Conservation (phyloP, 2,797 vertebrate species). For the Protonibea diacanthus region DNA sequence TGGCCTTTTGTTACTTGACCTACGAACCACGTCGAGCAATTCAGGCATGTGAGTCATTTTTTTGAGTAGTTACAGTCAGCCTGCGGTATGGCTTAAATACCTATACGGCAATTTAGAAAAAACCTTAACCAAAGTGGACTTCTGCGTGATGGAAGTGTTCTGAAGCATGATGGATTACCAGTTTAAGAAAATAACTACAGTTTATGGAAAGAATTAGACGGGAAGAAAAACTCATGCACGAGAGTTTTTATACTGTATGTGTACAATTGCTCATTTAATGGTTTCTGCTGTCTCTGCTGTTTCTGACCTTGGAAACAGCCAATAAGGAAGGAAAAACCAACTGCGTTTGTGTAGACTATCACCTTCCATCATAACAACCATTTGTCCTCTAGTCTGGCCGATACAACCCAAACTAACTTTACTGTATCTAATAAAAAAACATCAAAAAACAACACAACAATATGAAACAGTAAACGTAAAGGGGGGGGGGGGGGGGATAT, state of each 20-base stretch:
- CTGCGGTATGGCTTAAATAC: neutral
- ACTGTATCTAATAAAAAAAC: neutral
- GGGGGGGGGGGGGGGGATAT: neutral
- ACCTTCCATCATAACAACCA: constrained; percentile 52
- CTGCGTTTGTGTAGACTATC: constrained; percentile 43
- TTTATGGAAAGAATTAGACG: constrained; percentile 41
- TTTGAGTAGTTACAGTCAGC: constrained; percentile 17
- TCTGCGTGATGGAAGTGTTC: neutral
- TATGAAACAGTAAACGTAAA: neutral
- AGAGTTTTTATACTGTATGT: constrained; percentile 25
- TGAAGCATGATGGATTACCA: constrained; percentile 59
- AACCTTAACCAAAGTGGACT: neutral
- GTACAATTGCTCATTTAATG: constrained; percentile 56
- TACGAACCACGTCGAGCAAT: constrained; percentile 24
- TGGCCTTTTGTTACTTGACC: constrained; percentile 57
- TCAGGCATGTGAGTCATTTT: constrained; percentile 21
- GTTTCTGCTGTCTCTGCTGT: constrained; percentile 48
- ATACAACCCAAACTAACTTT: constrained; percentile 7
- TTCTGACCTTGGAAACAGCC: constrained; percentile 48
- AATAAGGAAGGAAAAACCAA: constrained; percentile 40
- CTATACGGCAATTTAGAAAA: neutral
- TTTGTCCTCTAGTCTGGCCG: constrained; percentile 32
- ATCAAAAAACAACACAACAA: neutral
- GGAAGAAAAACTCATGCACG: constrained; percentile 27
- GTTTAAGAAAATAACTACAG: constrained; percentile 32